A percentile compares a stretch with the other conserved stretches of the same genome.
phyloP scores from a whole-genome alignment of 2,888 invertebrate species.

The Andrena trimmerana region DNA sequence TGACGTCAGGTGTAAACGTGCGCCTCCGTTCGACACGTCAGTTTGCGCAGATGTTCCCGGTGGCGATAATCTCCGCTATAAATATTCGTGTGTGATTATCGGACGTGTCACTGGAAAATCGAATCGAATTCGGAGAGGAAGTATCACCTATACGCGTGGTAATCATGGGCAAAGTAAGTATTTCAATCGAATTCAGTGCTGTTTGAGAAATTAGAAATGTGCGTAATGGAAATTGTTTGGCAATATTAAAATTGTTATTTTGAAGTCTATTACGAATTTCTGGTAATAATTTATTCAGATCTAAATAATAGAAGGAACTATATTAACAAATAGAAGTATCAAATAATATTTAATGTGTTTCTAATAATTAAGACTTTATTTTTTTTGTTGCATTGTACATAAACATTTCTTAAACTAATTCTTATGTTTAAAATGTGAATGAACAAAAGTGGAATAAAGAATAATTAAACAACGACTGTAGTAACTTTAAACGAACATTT shows the following conservation, averaged over 20 bases:
- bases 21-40: slow-evolving; percentile 4
- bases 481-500: background rate
- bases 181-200: background rate
- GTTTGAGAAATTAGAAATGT: background rate
- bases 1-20: background rate
- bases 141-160: background rate
- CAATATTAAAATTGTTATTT: background rate
- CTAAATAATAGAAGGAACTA: too few species aligned
- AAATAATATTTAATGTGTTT: background rate
- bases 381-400: background rate
- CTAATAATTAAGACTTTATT: background rate
- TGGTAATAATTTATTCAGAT: background rate
- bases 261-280: background rate
- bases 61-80: slow-evolving; percentile 30
- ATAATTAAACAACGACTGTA: too few species aligned
- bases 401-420: background rate
- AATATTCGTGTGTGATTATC: slow-evolving; percentile 30
- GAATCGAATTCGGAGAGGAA: slow-evolving; percentile 8
- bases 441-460: background rate
- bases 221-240: background rate
- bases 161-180: slow-evolving; percentile 53
- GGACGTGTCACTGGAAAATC: slow-evolving; percentile 32
- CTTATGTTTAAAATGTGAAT: background rate
- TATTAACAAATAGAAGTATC: background rate
- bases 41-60: slow-evolving; percentile 47